Base-by-base conservation (phyloP, 2,888 invertebrate genomes). In the Eristalis tenax region DNA sequence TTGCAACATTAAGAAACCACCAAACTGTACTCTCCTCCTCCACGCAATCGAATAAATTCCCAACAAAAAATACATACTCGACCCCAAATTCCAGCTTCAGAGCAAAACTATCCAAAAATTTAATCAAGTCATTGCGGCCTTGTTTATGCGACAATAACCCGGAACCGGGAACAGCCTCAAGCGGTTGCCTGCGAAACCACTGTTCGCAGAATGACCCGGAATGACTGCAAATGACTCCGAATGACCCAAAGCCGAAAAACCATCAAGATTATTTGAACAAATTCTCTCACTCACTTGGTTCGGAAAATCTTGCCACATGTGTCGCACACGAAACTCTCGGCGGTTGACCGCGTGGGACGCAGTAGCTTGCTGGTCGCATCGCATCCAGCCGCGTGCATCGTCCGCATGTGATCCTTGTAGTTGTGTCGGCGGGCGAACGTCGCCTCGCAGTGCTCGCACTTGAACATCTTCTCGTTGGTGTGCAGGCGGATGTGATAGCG, bases 401-500 rank as follows among this genome's bases (percentile, higher is more conserved):
- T 93, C 89, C 92, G 94, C 74, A 94, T 93, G 91, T 97, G 97
- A 78, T 94, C 94, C 38, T 94, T 94, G 70, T 96, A 93, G 89
- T 95, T 95, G 65, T 95, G 95, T 89, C 95, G 95, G 32, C 96
- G 93, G 0, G 95, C 94, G 90, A 97, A 97, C 84, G 94, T 94
- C 0, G 94, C 93, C 0, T 93, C 93, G 90, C 97, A 97, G 4
- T 93, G 91, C 0, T 93, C 92, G 89, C 97, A 97, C 3, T 94
- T 92, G 89, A 95, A 96, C 0, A 96, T 96, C 82, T 95, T 94
- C 90, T 97, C 97, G 35, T 95, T 95, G 0, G 97, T 97, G 90
- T 97, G 97, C 75, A 94, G 94, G 40, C 96, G 94, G 61, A 97
- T 92, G 91, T 97, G 97, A 79, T 94, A 94, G 1, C 95, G 94